These are phyloP conservation scores for Julus scanicus DNA, from an alignment of 2,888 invertebrate species.

Conservation along the genomic window DNA sequence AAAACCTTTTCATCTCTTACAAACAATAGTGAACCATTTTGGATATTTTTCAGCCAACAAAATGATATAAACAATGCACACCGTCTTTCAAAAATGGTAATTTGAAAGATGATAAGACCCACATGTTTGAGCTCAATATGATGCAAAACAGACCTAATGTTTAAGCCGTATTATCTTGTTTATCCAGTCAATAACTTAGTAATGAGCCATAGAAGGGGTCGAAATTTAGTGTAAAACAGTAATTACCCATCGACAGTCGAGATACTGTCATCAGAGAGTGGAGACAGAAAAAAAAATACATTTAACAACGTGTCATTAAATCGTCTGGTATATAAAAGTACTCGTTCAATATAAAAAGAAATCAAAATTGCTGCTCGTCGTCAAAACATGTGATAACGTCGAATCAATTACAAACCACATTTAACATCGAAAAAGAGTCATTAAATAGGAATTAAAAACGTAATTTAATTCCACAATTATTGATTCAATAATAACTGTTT, in stretches of 20 bases:
- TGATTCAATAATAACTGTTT: too few species aligned
- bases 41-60: not conserved
- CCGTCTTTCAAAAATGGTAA: not conserved
- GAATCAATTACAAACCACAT: not conserved
- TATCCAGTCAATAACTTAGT: not conserved
- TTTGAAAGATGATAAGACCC: not conserved
- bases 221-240: not conserved
- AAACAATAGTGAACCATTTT: too few species aligned
- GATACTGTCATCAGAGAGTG: not conserved
- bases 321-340: too few species aligned
- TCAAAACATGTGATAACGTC: not conserved
- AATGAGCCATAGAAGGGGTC: slow-evolving; percentile 5
- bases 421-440: too few species aligned
- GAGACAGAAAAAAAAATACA: not conserved
- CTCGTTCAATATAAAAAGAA: not conserved
- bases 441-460: too few species aligned
- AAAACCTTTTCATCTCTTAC: too few species aligned
- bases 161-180: slow-evolving; percentile 10
- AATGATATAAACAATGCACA: not conserved
- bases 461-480: too few species aligned
- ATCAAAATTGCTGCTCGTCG: not conserved
- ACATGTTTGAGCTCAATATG: not conserved
- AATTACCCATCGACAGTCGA: not conserved
- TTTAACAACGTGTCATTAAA: not conserved
- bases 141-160: slow-evolving; percentile 10